Percentiles rank a stretch among this genome's conserved stretches.
These are phyloP conservation scores for Chromoteleia sp. DNA, from an alignment of 2,888 invertebrate genomes.

Conservation along the genomic window DNA sequence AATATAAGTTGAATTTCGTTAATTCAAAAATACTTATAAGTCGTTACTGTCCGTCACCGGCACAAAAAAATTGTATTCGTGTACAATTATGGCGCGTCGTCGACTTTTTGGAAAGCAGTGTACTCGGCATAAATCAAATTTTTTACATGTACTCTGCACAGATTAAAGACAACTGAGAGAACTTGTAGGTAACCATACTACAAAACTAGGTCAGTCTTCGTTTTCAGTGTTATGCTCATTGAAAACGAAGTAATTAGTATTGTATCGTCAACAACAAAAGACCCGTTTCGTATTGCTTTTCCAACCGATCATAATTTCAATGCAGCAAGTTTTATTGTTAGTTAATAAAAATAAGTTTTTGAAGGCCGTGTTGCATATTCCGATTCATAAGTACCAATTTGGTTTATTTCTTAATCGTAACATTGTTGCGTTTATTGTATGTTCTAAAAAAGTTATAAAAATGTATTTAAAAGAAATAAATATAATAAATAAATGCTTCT, in stretches of 20 bases:
- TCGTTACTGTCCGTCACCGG: slow-evolving; percentile 55
- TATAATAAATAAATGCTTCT: no score
- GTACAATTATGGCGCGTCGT: slow-evolving; percentile 72
- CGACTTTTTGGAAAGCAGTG: slow-evolving; percentile 64
- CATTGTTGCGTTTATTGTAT: no score
- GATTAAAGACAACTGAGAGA: slow-evolving; percentile 65
- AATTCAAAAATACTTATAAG: slow-evolving; percentile 65
- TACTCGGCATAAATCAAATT: slow-evolving; percentile 55
- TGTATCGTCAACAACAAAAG: slow-evolving; percentile 38
- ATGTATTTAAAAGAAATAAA: no score
- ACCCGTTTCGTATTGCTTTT: slow-evolving; percentile 13
- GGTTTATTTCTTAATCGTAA: no score
- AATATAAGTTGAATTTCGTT: slow-evolving; percentile 34
- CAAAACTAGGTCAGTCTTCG: slow-evolving; percentile 30
- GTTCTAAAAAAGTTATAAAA: no score
- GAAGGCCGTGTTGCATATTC: no score
- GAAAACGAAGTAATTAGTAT: slow-evolving; percentile 41
- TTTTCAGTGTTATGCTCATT: not conserved
- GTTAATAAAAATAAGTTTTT: no score
- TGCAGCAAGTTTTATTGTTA: not conserved
- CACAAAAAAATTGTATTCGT: slow-evolving; percentile 40
- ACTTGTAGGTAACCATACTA: slow-evolving; percentile 54
- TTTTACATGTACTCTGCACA: slow-evolving; percentile 32
- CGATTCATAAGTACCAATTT: no score
- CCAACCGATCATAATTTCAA: not conserved